Evolutionary conservation across 2,113 vertebrate species (phyloP).

Genomic region (Eptesicus fuscus): DNA sequence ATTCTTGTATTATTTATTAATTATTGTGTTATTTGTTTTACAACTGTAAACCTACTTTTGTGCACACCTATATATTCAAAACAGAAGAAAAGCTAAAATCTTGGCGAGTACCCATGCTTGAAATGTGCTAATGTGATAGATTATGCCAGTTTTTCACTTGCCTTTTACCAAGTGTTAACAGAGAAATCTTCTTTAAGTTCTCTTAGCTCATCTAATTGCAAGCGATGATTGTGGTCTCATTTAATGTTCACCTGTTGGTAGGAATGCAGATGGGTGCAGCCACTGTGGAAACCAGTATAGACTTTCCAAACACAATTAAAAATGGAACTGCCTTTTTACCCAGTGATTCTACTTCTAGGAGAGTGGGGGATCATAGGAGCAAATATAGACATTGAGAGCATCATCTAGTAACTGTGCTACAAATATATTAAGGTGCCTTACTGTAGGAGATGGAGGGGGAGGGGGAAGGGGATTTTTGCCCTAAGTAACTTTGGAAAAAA

Average conservation of each 20-base stretch:
- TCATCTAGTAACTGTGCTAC: too few species aligned
- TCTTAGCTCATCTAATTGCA: background rate
- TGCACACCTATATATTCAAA: background rate
- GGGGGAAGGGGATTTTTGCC: background rate
- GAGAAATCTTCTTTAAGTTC: background rate
- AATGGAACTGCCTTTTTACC: background rate
- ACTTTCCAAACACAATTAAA: background rate
- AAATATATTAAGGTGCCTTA: background rate
- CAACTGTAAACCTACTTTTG: background rate
- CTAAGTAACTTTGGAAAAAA: background rate
- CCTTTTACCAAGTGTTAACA: background rate
- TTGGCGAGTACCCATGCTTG: background rate
- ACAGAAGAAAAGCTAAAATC: background rate
- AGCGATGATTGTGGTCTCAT: background rate
- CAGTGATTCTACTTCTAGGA: background rate
- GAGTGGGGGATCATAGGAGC: too few species aligned
- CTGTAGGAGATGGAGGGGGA: rapidly evolving
- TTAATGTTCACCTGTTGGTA: background rate
- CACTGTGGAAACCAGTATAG: background rate
- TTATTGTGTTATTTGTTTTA: background rate
- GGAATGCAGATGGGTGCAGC: background rate
- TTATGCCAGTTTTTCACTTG: background rate
- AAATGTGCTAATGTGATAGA: background rate
- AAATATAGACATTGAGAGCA: too few species aligned
- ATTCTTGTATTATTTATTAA: background rate